These are phyloP conservation scores for Theocolax elegans DNA, from an alignment of 1,140 invertebrate species.

Conservation along the genomic window DNA sequence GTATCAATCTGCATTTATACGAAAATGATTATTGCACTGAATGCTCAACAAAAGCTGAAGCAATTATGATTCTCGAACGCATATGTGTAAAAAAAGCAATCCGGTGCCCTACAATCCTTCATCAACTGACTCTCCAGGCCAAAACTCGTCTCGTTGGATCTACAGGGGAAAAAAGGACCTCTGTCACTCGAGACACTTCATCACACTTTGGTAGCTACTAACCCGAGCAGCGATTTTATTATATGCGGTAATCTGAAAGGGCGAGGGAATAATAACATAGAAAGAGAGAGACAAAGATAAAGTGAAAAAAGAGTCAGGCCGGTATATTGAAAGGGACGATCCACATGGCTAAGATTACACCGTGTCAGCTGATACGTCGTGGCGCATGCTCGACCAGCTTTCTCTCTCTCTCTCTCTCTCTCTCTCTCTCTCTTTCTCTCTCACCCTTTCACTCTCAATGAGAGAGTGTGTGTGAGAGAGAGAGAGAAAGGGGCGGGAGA, in stretches of 20 bases:
- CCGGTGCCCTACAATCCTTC: neutral
- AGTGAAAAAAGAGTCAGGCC: too few relatives aligned
- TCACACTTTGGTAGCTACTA: too few relatives aligned
- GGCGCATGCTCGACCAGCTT: conserved; percentile 10
- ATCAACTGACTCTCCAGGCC: too few relatives aligned
- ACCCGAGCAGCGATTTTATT: conserved; percentile 15
- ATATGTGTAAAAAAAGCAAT: neutral
- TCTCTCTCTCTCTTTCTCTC: neutral
- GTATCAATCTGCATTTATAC: too few relatives aligned
- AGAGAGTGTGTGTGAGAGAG: neutral
- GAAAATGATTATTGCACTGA: too few relatives aligned
- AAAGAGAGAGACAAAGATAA: neutral
- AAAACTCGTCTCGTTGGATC: too few relatives aligned
- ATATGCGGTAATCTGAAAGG: neutral
- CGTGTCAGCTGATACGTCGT: conserved; percentile 34
- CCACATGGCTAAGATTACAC: conserved; percentile 39
- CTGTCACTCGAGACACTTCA: too few relatives aligned
- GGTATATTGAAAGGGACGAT: conserved; percentile 19
- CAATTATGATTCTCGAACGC: too few relatives aligned
- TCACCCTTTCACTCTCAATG: neutral
- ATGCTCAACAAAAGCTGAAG: too few relatives aligned
- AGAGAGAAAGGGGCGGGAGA: neutral
- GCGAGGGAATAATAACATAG: conserved; percentile 25
- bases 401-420: conserved; percentile 7
- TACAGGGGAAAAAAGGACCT: neutral